Evolutionary conservation across 1,140 invertebrate genomes (phyloP), one percentile per base, ranked within the genome.

Genomic region (Magallana gigas): DNA sequence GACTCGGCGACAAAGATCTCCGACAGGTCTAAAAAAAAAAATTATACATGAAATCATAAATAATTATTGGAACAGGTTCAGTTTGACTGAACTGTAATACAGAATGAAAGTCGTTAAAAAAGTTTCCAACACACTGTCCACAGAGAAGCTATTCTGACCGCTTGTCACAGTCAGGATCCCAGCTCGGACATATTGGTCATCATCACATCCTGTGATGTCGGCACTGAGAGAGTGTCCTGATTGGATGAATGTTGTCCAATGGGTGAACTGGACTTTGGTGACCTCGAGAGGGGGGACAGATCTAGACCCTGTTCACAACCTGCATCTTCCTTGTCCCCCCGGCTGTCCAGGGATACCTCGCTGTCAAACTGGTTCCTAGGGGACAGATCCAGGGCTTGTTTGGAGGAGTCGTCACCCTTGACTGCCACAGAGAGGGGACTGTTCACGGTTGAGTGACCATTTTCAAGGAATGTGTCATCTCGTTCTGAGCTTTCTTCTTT

Each of bases 181-280:
- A 56, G 12, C 36, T 57, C 80, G n/a, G 81, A 57, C 18, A 16
- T 57, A 29, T 8, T n/a, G 14, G n/a, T 23, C 48, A 83, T 23
- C 14, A 57, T 14, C 14, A 23, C 81, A 16, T 83, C 81, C 81
- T 83, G 81, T 76, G 68, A 76, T 29, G 7, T 83, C 48, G 56
- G 81, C 81, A 83, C 48, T 83, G 81, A 83, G n/a, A 57, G 81
- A 18, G 81, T 57, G 57, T 83, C 48, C 81, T 83, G 81, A 83
- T 83, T 83, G 81, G 81, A 18, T 83, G 81, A 83, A 83, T 18
- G n/a, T 58, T 57, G 81, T 57, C 81, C 81, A 57, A 83, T 83
- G 81, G 57, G 81, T 57, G 81, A 83, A 4, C 48, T 83, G 7
- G 81, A 57, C 8, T 83, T 83, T 57, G 81, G 81, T 57, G 81